Percentiles rank a stretch among this genome's conserved stretches.
phyloP scores from a whole-genome alignment of 2,888 invertebrate species.

The Apeira syringaria region DNA sequence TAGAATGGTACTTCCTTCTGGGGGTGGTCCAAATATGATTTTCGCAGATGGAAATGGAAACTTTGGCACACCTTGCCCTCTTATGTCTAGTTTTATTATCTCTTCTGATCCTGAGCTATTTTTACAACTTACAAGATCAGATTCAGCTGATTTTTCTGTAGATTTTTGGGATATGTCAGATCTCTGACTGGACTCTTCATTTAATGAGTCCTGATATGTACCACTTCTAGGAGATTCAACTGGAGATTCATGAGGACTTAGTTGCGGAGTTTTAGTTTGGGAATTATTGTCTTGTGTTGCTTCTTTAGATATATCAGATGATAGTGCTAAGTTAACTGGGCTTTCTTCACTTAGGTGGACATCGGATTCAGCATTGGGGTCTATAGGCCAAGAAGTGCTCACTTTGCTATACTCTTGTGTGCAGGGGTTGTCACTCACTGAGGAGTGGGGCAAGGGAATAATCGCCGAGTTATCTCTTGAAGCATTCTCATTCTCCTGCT shows the following conservation, averaged over 20 bases:
- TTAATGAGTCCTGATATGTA: conserved; percentile 60
- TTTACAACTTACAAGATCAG: too few species aligned
- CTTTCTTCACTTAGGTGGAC: conserved; percentile 70
- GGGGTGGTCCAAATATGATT: conserved; percentile 75
- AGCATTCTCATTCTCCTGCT: conserved; percentile 44
- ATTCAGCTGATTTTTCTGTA: conserved; percentile 38
- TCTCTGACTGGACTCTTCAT: conserved; percentile 42
- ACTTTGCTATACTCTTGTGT: conserved; percentile 53
- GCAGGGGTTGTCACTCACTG: conserved; percentile 50
- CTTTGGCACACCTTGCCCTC: conserved; percentile 68
- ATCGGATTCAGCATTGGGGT: conserved; percentile 56
- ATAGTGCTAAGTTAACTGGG: conserved; percentile 62
- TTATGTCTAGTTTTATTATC: conserved; percentile 75
- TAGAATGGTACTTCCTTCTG: conserved; percentile 61
- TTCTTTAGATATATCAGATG: conserved; percentile 64
- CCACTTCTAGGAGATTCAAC: conserved; percentile 58
- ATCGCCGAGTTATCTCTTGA: conserved; percentile 48
- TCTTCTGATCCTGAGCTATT: conserved; percentile 71
- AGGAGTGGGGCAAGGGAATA: conserved; percentile 44
- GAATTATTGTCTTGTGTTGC: conserved; percentile 37
- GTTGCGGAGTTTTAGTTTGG: conserved; percentile 33
- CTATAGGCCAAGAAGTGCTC: conserved; percentile 63
- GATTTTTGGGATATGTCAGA: conserved; percentile 40
- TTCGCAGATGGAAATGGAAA: conserved; percentile 60
- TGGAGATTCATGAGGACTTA: conserved; percentile 37